Percentiles rank a stretch among this genome's conserved stretches.
These are phyloP conservation scores for Sebastes taczanowskii DNA, from an alignment of 2,797 vertebrate genomes.

Conservation along the genomic window DNA sequence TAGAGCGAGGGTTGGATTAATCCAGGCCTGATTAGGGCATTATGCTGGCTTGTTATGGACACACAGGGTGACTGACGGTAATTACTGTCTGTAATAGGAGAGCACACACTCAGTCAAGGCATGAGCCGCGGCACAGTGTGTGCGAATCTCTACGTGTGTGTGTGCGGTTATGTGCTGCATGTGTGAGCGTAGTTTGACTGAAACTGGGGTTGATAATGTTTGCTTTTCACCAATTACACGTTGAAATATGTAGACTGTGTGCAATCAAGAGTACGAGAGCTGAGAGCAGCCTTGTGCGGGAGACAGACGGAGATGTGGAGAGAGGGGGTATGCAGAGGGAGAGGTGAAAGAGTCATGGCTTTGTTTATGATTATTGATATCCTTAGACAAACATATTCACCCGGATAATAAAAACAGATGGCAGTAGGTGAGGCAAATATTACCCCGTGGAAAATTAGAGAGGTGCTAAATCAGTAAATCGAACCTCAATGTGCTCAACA, in stretches of 20 bases:
- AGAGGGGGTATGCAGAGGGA: conserved; percentile 30
- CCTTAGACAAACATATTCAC: conserved; percentile 96
- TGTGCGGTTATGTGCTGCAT: conserved; percentile 37
- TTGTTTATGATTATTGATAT: conserved; percentile 98
- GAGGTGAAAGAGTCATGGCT: conserved; percentile 82
- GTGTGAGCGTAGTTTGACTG: conserved; percentile 35
- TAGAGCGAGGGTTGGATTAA: conserved; percentile 99
- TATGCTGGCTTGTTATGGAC: conserved; percentile 99
- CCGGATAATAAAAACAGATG: conserved; percentile 94
- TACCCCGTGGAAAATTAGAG: conserved; percentile 86
- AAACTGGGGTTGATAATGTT: conserved; percentile 64
- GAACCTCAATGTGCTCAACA: conserved; percentile 68
- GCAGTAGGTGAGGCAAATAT: conserved; percentile 89
- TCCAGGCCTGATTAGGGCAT: conserved; percentile 99
- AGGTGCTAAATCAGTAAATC: conserved; percentile 91
- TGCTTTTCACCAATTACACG: conserved; percentile 63
- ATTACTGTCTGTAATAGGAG: conserved; percentile 99
- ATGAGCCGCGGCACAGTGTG: conserved; percentile 55
- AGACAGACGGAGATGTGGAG: conserved; percentile 14
- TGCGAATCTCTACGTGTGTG: conserved; percentile 35
- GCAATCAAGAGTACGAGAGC: conserved; percentile 15
- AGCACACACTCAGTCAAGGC: conserved; percentile 85
- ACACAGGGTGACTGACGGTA: conserved; percentile 99
- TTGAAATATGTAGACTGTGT: conserved; percentile 47
- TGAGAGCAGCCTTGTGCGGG: conserved; percentile 24